Evolutionary conservation across 2,888 invertebrate genomes (phyloP).

Genomic region (Dryocosmus kuriphilus): DNA sequence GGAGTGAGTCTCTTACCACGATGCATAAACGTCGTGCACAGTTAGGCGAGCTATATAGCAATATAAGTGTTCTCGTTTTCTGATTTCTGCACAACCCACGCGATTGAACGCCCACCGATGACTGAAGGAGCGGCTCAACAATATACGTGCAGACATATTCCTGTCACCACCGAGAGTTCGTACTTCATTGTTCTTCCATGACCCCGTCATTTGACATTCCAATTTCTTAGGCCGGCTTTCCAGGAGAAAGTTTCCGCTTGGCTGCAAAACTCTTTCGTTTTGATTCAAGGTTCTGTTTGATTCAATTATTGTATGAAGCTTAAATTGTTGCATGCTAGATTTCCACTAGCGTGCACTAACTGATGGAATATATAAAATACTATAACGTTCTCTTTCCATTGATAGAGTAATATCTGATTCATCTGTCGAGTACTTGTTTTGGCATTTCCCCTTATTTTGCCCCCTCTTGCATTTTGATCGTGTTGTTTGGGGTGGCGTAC

Average conservation of each 20-base stretch:
- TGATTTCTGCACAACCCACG: conserved; percentile 68
- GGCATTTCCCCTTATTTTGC: conserved; percentile 24
- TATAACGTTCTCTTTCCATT: background rate
- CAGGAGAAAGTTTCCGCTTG: conserved; percentile 13
- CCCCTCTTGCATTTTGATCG: conserved; percentile 17
- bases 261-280: background rate
- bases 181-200: conserved; percentile 17
- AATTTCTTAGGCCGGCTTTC: background rate
- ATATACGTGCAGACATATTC: background rate
- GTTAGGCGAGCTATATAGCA: conserved; percentile 21
- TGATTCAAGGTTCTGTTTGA: background rate
- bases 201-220: conserved; percentile 24
- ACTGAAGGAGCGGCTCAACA: background rate
- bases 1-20: conserved; percentile 13
- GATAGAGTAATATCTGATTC: background rate
- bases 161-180: conserved; percentile 18
- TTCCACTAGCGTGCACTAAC: background rate
- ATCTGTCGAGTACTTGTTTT: conserved; percentile 17
- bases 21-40: conserved; percentile 9
- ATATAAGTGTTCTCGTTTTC: conserved; percentile 58
- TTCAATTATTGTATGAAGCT: background rate
- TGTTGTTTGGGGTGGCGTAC: conserved; percentile 10
- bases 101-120: conserved; percentile 49
- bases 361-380: background rate
- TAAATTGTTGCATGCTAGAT: background rate